Percentiles rank a stretch among this genome's conserved stretches.
Evolutionary conservation across 2,888 invertebrate genomes (phyloP).

Genomic region (Pecten maximus): DNA sequence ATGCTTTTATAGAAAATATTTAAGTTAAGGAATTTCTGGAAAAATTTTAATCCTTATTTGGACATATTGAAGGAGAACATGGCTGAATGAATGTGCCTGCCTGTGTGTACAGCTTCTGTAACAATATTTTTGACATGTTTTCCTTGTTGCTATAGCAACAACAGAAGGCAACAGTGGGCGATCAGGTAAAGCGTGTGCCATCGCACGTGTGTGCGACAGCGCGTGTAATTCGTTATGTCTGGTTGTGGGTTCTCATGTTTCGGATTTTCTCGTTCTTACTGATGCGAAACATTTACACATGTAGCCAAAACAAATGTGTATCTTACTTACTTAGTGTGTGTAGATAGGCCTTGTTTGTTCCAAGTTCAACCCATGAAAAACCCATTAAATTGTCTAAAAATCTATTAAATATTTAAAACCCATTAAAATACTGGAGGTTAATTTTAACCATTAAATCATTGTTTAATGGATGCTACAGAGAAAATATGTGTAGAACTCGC

Average conservation of each 20-base stretch:
- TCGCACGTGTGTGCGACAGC: slow-evolving; percentile 2
- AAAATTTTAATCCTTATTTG: too few species aligned
- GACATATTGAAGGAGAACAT: slow-evolving; percentile 11
- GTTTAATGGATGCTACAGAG: too few species aligned
- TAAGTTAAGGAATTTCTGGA: too few species aligned
- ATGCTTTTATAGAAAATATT: too few species aligned
- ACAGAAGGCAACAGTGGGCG: slow-evolving; percentile 55
- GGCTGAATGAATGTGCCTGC: not conserved
- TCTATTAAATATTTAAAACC: not conserved
- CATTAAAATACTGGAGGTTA: not conserved
- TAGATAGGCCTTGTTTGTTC: not conserved
- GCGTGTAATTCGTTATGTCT: slow-evolving; percentile 5
- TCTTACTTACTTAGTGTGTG: not conserved
- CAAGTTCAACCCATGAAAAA: not conserved
- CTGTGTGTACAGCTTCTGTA: slow-evolving; percentile 18
- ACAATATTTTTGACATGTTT: slow-evolving; percentile 16
- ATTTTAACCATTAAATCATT: too few species aligned
- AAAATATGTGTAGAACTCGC: too few species aligned
- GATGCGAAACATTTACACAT: not conserved
- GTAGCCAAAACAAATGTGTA: not conserved
- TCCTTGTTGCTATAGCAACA: slow-evolving; percentile 53
- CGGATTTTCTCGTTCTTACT: not conserved
- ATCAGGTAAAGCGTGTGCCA: slow-evolving; percentile 51
- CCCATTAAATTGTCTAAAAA: not conserved
- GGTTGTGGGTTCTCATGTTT: not conserved